phyloP scores from a whole-genome alignment of 2,113 vertebrate species.

The Phasianus colchicus region DNA sequence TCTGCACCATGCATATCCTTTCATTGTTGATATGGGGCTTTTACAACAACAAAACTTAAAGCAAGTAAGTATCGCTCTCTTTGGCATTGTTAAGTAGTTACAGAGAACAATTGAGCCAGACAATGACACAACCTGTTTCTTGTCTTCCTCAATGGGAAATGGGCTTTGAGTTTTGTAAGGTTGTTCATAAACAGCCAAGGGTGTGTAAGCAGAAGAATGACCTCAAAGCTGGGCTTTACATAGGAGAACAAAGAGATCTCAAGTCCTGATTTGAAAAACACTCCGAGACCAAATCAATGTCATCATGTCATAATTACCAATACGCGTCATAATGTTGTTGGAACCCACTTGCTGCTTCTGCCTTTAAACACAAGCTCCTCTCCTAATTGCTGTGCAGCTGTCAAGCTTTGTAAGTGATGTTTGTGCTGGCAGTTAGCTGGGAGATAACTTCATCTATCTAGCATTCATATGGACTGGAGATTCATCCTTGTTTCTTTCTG shows the following conservation, averaged over 20 bases:
- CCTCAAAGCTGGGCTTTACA: conserved; percentile 22
- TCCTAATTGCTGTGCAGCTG: background rate
- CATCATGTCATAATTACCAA: background rate
- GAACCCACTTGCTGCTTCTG: background rate
- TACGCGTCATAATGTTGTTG: background rate
- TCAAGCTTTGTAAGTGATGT: background rate
- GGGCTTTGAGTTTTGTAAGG: background rate
- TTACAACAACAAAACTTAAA: background rate
- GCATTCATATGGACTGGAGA: conserved; percentile 18
- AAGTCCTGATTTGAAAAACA: conserved; percentile 56
- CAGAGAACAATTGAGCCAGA: conserved; percentile 13
- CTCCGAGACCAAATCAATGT: background rate
- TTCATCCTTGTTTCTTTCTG: conserved; percentile 40
- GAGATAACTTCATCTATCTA: conserved; percentile 3
- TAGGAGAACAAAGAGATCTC: conserved; percentile 51
- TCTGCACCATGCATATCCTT: conserved; percentile 8
- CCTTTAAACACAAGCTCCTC: background rate
- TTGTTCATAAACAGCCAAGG: conserved; percentile 54
- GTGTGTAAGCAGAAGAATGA: background rate
- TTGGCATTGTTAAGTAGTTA: background rate
- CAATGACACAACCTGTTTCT: conserved; percentile 34
- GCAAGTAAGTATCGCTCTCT: conserved; percentile 17
- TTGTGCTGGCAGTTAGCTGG: conserved; percentile 29
- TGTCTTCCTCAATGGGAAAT: conserved; percentile 47
- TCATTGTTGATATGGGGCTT: background rate